Conservation (phyloP, 1,140 invertebrate species). For the Zaprionus capensis region DNA sequence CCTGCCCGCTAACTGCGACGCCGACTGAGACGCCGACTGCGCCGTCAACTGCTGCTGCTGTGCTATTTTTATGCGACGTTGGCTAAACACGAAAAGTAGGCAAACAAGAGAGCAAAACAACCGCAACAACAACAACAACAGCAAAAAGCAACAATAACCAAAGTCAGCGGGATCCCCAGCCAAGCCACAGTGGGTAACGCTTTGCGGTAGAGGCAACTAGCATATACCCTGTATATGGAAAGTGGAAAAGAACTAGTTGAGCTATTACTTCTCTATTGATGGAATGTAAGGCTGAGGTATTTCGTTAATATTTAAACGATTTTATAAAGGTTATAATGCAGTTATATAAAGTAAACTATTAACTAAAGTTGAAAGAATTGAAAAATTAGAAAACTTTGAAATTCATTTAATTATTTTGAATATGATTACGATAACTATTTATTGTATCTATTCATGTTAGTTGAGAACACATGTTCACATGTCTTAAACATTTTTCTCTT, state of each 20-base stretch:
- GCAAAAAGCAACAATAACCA: conserved; percentile 7
- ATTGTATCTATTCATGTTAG: no score
- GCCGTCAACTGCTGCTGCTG: conserved; percentile 38
- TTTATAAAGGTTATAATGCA: not conserved
- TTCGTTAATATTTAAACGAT: not conserved
- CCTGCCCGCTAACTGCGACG: conserved; percentile 15
- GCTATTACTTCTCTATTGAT: no score
- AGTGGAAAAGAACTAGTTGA: no score
- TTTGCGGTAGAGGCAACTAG: not conserved
- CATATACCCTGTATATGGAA: not conserved
- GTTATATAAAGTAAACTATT: no score
- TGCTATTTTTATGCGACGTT: conserved; percentile 79
- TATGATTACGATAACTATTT: no score
- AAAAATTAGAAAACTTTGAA: not conserved
- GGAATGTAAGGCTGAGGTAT: not conserved
- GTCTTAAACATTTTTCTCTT: no score
- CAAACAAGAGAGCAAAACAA: conserved; percentile 49
- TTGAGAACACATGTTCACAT: no score
- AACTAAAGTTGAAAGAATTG: no score
- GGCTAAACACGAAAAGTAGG: conserved; percentile 78
- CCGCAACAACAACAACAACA: conserved; percentile 41
- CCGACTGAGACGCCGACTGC: conserved; percentile 26
- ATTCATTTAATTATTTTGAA: not conserved
- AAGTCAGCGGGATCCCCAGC: conserved; percentile 6
- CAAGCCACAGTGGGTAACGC: not conserved